Base-by-base conservation (phyloP, 1,140 invertebrate genomes). In the Meloidogyne exigua region DNA sequence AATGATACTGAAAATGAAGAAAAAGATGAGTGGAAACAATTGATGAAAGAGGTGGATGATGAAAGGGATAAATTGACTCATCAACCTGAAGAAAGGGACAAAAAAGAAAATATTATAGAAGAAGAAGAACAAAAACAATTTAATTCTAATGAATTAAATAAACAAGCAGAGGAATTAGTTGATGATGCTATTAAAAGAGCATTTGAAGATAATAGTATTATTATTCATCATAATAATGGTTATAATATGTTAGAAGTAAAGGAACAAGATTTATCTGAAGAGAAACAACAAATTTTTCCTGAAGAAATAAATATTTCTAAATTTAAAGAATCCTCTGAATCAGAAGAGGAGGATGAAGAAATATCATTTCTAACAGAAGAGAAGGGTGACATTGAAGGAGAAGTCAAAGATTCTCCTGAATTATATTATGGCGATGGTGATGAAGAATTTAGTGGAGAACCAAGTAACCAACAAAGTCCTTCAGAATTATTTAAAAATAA, bases 381-480 rank as follows among this genome's bases (percentile, higher is more conserved):
- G 1, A n/a, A 57, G 21, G 18, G 7, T 57, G 36, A 10, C 3
- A 39, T 9, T 39, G 49, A 57, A 57, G 49, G 49, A 57, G 49
- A 57, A 57, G n/a, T 12, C 18, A 57, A 57, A n/a, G n/a, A 57
- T 57, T 57, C 49, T 57, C 49, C 49, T n/a, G 49, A 57, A 57
- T 57, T 57, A 18, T 21, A 28, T n/a, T 62, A 73, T 18, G 71
- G 57, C 11, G 57, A 73, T 10, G 71, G 65, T 15, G 13, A 66
- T 57, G 72, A 73, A n/a, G 57, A 42, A 68, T 42, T 42, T 18
- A 67, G 26, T 13, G 71, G 2, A 64, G 71, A 72, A 18, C 26
- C 32, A 9, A 65, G 13, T 36, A 5, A 44, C n/a, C 28, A 44
- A 42, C 28, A 73, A 73, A 65, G 9, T 15, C 26, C 23, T 65